Base-by-base conservation (phyloP, 2,113 vertebrate species). In the Calypte anna region DNA sequence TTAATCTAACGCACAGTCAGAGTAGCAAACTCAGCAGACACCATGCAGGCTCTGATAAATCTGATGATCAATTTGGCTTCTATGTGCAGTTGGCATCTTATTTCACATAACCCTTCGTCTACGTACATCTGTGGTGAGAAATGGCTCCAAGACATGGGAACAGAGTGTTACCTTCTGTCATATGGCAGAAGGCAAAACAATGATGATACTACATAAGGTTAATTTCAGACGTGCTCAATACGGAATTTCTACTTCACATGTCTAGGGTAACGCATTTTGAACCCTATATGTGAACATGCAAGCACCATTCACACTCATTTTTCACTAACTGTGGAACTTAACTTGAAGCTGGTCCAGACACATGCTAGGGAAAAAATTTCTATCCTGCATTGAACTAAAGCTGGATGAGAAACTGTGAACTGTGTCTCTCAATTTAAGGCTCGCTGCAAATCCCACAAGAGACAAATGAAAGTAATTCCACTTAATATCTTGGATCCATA, bases 121-220 rank as follows among this genome's bases (percentile, higher is more conserved):
- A 3, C 28, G 30, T 75, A 36, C 57, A 58, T 84, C 80, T 89
- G 73, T 25, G 27, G 62, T 75, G 57, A 91, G 40, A 54, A 92
- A 86, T 51, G 17, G 24, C 66, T 92, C 23, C 46, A 93, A 28
- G 21, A 81, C 61, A 78, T 14, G 36, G 53, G 57, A 92, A 90
- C 73, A 86, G 63, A 62, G 40, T 40, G 83, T 51, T 89, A 78
- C 69, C 74, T 95, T 94, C 76, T 95, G 90, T 83, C 76, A 81
- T 16, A 27, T 19, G 86, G 66, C 80, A 90, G 76, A 63, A 83
- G 36, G 88, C 25, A 92, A 91, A 94, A 87, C 83, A 46, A 64
- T 64, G 62, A 67, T 36, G 10, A 7, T 50, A 15, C 62, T 36
- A 43, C 13, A 10, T 82, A 40, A 72, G 69, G 80, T 91, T 89